A percentile compares a stretch with the other conserved stretches of the same genome.
Conservation (phyloP, 1,140 invertebrate genomes). For the Physella acuta region DNA sequence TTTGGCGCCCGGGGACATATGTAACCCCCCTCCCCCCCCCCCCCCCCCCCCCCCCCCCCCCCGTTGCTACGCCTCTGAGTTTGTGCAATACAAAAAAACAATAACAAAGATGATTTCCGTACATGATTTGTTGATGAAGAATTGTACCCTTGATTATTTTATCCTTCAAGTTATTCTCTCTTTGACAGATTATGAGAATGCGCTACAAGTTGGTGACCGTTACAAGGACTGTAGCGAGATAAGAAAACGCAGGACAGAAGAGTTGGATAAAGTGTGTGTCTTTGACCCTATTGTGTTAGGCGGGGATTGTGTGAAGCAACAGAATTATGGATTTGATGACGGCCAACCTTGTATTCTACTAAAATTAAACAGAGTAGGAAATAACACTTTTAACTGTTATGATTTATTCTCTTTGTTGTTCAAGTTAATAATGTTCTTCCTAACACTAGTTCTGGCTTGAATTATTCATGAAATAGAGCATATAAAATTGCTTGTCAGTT, state of each 20-base stretch:
- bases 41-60: too few species aligned
- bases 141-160: too few species aligned
- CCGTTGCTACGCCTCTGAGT: too few species aligned
- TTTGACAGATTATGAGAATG: constrained; percentile 49
- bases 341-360: constrained; percentile 52
- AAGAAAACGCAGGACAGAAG: constrained; percentile 14
- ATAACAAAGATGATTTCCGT: background rate
- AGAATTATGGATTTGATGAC: constrained; percentile 55
- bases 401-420: too few species aligned
- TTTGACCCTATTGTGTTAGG: constrained; percentile 36
- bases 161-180: too few species aligned
- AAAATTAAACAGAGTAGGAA: constrained; percentile 45
- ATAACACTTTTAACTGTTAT: background rate
- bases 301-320: constrained; percentile 47
- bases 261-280: constrained; percentile 43
- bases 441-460: too few species aligned
- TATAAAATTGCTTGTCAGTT: too few species aligned
- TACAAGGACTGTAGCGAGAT: constrained; percentile 37
- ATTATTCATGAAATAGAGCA: too few species aligned
- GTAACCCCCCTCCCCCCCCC: too few species aligned
- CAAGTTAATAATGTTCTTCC: too few species aligned
- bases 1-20: too few species aligned
- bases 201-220: constrained; percentile 44
- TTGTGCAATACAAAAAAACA: too few species aligned
- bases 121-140: constrained; percentile 29